These are phyloP conservation scores for Valencia hispanica DNA, from an alignment of 2,797 vertebrate genomes.

Conservation along the genomic window DNA sequence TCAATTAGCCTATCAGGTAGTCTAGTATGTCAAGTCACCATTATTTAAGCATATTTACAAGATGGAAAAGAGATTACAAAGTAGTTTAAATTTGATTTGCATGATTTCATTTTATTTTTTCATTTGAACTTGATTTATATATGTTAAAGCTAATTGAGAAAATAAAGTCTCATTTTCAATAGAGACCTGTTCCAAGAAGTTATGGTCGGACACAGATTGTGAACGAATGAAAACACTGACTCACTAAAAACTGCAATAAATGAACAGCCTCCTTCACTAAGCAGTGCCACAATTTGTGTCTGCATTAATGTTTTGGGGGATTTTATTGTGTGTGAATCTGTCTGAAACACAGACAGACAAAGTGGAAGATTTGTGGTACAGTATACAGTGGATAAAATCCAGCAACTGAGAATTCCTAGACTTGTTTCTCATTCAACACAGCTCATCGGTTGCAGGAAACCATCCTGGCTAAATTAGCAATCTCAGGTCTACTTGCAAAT, in stretches of 20 bases:
- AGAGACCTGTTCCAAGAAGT: too few species aligned
- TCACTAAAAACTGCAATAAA: too few species aligned
- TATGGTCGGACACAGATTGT: too few species aligned
- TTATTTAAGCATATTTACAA: not conserved
- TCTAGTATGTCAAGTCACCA: not conserved
- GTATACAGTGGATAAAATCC: not conserved
- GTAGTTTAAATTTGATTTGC: not conserved
- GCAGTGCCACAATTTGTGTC: too few species aligned
- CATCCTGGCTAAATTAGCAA: conserved; percentile 37
- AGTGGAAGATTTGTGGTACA: conserved; percentile 11
- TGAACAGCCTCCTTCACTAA: too few species aligned
- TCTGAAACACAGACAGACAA: conserved; percentile 8
- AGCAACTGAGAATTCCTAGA: not conserved
- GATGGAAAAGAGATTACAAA: not conserved
- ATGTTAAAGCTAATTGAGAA: too few species aligned
- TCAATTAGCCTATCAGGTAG: not conserved
- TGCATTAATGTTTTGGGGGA: too few species aligned
- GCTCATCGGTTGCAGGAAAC: conserved; percentile 48
- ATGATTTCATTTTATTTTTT: too few species aligned
- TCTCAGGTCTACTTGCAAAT: conserved; percentile 27
- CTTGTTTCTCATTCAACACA: conserved; percentile 21
- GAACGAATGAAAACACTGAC: too few species aligned
- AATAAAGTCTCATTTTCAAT: too few species aligned
- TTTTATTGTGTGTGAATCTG: not conserved
- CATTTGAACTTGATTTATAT: too few species aligned